Conservation (phyloP, 2,797 vertebrate genomes). For the Pyrrhura leucotis region DNA sequence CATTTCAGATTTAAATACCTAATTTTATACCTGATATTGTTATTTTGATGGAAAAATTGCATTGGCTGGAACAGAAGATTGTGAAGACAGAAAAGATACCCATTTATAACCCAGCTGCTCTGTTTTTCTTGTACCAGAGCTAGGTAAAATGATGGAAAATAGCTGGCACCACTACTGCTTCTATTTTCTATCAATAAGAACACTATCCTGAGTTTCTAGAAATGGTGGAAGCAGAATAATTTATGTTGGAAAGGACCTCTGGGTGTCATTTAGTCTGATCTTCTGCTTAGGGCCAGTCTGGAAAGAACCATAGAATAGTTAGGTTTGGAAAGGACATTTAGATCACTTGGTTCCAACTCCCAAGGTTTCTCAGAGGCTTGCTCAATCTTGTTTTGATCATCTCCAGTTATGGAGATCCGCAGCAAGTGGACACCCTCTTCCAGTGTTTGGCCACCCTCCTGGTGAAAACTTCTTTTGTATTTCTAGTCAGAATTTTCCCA, state of each 20-base stretch:
- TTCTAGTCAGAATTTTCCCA: not conserved
- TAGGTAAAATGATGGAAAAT: not conserved
- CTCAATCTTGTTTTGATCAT: not conserved
- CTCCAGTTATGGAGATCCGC: not conserved
- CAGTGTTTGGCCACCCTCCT: rapidly evolving
- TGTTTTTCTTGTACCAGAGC: not conserved
- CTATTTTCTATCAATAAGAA: not conserved
- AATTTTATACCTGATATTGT: not conserved
- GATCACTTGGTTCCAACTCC: not conserved
- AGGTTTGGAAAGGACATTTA: not conserved
- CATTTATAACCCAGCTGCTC: not conserved
- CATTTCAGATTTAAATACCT: not conserved
- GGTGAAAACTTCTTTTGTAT: not conserved
- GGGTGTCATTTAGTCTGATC: not conserved
- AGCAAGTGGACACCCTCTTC: not conserved
- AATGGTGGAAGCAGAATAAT: not conserved
- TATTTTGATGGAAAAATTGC: not conserved
- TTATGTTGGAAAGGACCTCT: not conserved
- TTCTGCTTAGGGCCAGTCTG: not conserved
- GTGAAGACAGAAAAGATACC: not conserved
- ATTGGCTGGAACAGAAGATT: not conserved
- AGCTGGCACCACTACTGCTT: not conserved
- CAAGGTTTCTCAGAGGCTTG: not conserved
- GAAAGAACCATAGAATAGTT: not conserved
- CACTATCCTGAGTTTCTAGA: not conserved